phyloP scores from a whole-genome alignment of 2,797 vertebrate genomes.

The Pseudopleuronectes americanus region DNA sequence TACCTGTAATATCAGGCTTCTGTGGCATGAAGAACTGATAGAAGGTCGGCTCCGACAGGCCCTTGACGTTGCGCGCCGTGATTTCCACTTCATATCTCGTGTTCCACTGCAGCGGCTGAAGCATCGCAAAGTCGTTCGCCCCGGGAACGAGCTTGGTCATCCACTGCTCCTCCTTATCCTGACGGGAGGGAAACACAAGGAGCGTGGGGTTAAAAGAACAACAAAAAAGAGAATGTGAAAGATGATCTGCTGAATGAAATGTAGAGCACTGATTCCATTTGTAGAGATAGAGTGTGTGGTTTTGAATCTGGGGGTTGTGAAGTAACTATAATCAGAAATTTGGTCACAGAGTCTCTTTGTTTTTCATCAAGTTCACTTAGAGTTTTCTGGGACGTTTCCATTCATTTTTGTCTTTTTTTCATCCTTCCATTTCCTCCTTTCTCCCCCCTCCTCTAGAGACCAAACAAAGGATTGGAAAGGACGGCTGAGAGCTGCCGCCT shows the following conservation, averaged over 20 bases:
- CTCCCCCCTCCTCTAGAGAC: neutral
- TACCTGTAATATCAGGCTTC: conserved; percentile 98
- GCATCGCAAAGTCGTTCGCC: conserved; percentile 91
- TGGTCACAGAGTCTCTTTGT: conserved; percentile 4
- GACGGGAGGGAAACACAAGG: neutral
- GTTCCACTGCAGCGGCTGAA: conserved; percentile 97
- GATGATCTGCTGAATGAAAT: neutral
- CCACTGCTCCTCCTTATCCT: conserved; percentile 98
- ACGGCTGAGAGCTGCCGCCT: too few species aligned
- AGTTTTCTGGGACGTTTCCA: conserved; percentile 5
- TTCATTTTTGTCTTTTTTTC: neutral
- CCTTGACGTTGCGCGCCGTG: conserved; percentile 95
- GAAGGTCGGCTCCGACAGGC: conserved; percentile 96
- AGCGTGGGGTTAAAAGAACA: neutral
- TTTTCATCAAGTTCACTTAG: conserved; percentile 20
- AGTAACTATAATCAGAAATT: conserved; percentile 4
- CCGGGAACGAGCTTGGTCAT: conserved; percentile 96
- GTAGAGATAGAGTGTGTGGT: neutral
- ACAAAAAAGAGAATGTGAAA: neutral
- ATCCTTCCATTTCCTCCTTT: neutral
- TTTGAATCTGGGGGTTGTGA: conserved; percentile 47
- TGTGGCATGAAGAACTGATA: conserved; percentile 99
- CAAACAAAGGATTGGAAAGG: too few species aligned
- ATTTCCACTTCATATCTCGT: conserved; percentile 97
- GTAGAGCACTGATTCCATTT: too few species aligned